Evolutionary conservation across 1,140 invertebrate species (phyloP).

Genomic region (Metopolophium dirhodum): DNA sequence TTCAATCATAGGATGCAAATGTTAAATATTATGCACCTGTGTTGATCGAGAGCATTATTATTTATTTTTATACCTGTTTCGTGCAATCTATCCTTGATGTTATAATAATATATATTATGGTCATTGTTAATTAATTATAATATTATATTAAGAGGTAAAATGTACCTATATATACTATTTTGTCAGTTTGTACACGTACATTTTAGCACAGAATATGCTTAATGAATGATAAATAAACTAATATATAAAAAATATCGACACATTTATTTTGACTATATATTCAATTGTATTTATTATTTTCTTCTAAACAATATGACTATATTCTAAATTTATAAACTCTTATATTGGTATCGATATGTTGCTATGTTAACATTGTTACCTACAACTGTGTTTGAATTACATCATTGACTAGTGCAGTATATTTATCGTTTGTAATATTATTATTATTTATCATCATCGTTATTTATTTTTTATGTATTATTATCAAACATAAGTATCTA

Average conservation of each 20-base stretch:
- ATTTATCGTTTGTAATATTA: neutral
- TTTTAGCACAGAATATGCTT: slow-evolving; percentile 39
- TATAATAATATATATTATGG: neutral
- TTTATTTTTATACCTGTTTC: neutral
- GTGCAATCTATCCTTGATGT: neutral
- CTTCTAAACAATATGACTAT: neutral
- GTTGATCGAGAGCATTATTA: neutral
- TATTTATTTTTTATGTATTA: neutral
- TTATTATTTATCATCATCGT: neutral
- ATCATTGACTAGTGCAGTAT: neutral
- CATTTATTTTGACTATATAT: neutral
- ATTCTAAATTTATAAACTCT: neutral
- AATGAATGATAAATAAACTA: slow-evolving; percentile 38
- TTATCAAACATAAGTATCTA: neutral
- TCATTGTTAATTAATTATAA: neutral
- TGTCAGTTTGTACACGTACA: slow-evolving; percentile 33
- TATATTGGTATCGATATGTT: neutral
- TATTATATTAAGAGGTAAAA: slow-evolving; percentile 7
- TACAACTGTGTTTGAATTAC: neutral
- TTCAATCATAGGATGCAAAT: neutral
- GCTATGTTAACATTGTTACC: too few relatives aligned
- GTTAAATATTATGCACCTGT: neutral
- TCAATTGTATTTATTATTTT: neutral
- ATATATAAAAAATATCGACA: neutral
- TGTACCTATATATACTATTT: neutral